Base-by-base conservation (phyloP, 2,113 vertebrate species). In the Paramormyrops kingsleyae region DNA sequence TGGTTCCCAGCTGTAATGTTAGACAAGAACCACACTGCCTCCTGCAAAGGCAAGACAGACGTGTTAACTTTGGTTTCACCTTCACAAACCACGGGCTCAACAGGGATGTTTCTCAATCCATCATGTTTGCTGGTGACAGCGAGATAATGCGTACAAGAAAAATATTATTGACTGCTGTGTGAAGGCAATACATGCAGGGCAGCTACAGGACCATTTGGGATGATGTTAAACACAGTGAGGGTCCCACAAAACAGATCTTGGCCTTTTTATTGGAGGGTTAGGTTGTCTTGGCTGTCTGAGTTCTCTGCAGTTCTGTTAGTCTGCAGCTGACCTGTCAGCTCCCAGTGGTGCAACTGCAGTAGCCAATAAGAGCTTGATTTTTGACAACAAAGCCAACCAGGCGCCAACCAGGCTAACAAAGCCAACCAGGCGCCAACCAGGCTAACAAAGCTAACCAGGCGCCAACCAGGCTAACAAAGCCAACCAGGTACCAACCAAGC, bases 1-100 rank as follows among this genome's bases (percentile, higher is more conserved):
- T 99, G 99, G 94, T 99, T 99, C 92, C 99, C 99, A 94, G 99
- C 99, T 93, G 99, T 99, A 94, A 99, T 99, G 94, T 99, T 99
- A 95, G 99, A 99, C 93, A 99, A 95, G 96, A 99, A 99, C 99
- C 99, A 99, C 90, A 99, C 98, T 86, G 98, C 99, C 97, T 99
- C 98, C 99, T 99, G 92, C 87, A 96, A 92, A 77, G 92, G 92
- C 50, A 49, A 47, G 15, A 39, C 24, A 49, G 24, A 88, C 24
- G 8, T 4, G 15, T 21, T 35, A 31, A 53, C 13, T 80, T 77
- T 39, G 70, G 70, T 39, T 39, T 19, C 5, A 19, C 35, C 7
- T 21, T 56, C 53, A 56, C 52, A 15, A 15, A 4, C 47, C 21
- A 50, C 12, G 4, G 49, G 84, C n/a, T 39, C 10, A 7, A 39